These are phyloP conservation scores for Chamaetylas fuelleborni DNA, from an alignment of 2,113 vertebrate genomes.

Conservation along the genomic window DNA sequence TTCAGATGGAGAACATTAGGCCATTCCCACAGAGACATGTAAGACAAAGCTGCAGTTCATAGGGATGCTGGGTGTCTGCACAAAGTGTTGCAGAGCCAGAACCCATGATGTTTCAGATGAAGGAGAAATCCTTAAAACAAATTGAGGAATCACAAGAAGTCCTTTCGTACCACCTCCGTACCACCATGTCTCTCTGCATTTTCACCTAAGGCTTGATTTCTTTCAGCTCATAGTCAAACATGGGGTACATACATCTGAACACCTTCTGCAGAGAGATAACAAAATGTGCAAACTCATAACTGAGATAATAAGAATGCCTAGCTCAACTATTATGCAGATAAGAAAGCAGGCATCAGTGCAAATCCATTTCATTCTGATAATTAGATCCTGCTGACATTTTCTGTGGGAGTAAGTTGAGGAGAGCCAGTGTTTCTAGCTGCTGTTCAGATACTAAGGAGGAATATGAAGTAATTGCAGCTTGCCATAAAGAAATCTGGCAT, in stretches of 20 bases:
- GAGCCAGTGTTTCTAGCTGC: constrained; percentile 1
- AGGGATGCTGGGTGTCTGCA: not conserved
- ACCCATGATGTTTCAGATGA: rapidly evolving
- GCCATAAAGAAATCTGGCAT: constrained; percentile 15
- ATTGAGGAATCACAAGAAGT: not conserved
- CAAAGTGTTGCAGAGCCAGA: not conserved
- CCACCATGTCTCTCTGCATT: not conserved
- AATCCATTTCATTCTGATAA: constrained; percentile 43
- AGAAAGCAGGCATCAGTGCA: constrained; percentile 23
- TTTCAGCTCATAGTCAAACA: not conserved
- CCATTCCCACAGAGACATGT: not conserved
- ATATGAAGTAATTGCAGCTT: constrained; percentile 10
- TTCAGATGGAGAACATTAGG: not conserved
- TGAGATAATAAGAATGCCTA: not conserved
- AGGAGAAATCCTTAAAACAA: not conserved
- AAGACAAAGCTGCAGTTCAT: not conserved
- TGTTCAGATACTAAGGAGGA: constrained; percentile 12
- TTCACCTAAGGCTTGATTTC: not conserved
- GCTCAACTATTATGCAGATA: constrained; percentile 5
- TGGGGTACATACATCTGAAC: not conserved
- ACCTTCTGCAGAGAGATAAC: constrained; percentile 1
- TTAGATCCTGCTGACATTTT: constrained; percentile 55
- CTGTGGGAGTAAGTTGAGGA: constrained; percentile 32
- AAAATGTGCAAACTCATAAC: constrained; percentile 32
- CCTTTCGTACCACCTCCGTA: not conserved